Evolutionary conservation across 2,888 invertebrate genomes (phyloP).

Genomic region (Melinaea marsaeus): DNA sequence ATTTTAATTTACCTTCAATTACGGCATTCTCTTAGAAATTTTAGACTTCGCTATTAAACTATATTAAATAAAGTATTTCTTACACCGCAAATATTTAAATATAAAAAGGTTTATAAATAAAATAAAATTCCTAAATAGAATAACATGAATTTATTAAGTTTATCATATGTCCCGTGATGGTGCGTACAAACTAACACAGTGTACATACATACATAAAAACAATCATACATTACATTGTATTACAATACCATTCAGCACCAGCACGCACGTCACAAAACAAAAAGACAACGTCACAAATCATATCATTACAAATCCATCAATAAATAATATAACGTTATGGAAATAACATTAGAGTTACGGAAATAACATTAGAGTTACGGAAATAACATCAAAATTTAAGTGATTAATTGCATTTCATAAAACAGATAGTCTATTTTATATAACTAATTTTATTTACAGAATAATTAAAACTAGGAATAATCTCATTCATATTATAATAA

Average conservation of each 20-base stretch:
- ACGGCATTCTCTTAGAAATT: too few species aligned
- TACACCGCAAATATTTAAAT: background rate
- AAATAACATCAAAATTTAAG: too few species aligned
- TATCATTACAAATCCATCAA: constrained; percentile 13
- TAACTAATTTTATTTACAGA: constrained; percentile 63
- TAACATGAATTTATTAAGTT: constrained; percentile 75
- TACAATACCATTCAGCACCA: constrained; percentile 35
- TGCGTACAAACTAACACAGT: constrained; percentile 65
- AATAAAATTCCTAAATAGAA: constrained; percentile 45
- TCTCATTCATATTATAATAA: constrained; percentile 68
- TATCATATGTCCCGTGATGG: constrained; percentile 71
- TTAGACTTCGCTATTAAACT: too few species aligned
- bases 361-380: constrained; percentile 26
- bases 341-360: constrained; percentile 36
- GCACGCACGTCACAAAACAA: constrained; percentile 38
- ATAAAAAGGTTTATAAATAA: background rate
- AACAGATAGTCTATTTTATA: constrained; percentile 56
- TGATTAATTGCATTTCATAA: constrained; percentile 31
- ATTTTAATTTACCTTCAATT: too few species aligned
- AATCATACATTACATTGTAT: constrained; percentile 38
- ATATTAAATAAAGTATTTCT: too few species aligned
- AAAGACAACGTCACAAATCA: constrained; percentile 19
- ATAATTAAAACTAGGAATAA: constrained; percentile 65
- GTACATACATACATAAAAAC: constrained; percentile 57
- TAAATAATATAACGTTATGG: constrained; percentile 35